Percentiles rank a stretch among this genome's conserved stretches.
Evolutionary conservation across 2,888 invertebrate genomes (phyloP).

Genomic region (Octonoba sinensis): DNA sequence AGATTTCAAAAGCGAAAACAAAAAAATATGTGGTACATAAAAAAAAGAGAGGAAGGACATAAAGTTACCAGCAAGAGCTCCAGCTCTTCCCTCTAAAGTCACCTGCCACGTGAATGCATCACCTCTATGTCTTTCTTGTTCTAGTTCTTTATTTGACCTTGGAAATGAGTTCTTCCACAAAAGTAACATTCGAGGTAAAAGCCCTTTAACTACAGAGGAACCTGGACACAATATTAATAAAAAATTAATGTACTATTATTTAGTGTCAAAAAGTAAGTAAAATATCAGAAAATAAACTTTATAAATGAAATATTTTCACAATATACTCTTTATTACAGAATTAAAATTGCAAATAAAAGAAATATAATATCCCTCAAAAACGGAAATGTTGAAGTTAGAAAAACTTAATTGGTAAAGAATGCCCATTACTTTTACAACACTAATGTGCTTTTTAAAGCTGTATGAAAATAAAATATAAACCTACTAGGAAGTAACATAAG

Average conservation of each 20-base stretch:
- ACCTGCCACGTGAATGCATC: constrained; percentile 99
- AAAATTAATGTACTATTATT: background rate
- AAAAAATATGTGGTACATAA: background rate
- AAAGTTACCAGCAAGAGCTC: constrained; percentile 82
- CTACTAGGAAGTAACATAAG: background rate
- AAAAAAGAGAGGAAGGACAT: background rate
- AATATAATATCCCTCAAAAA: no score
- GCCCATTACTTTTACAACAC: no score
- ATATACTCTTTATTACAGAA: no score
- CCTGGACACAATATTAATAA: constrained; percentile 74
- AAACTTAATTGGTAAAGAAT: no score
- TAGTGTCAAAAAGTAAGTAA: background rate
- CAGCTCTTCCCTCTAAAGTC: constrained; percentile 94
- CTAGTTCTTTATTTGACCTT: constrained; percentile 93
- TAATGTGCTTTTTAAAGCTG: no score
- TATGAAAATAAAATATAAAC: background rate
- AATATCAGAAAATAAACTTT: no score
- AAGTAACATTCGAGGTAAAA: constrained; percentile 91
- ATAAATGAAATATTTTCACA: no score
- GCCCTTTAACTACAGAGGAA: constrained; percentile 89
- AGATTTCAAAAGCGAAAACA: background rate
- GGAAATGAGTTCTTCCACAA: constrained; percentile 99
- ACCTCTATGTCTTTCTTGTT: constrained; percentile 94
- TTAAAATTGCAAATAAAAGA: no score
- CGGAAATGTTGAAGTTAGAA: no score